phyloP scores from a whole-genome alignment of 2,888 invertebrate genomes.

The Clitarchus hookeri region DNA sequence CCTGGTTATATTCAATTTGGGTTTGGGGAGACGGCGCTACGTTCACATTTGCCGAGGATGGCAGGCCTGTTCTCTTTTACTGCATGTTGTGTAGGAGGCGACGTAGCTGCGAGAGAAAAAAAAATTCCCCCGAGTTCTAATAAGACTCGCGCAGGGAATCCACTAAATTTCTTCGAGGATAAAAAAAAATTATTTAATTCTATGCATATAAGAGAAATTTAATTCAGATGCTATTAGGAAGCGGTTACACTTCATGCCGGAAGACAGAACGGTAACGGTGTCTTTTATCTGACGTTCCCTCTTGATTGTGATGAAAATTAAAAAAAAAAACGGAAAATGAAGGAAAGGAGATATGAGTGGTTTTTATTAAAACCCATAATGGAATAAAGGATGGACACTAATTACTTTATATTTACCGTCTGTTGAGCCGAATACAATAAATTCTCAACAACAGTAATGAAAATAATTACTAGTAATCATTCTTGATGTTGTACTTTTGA shows the following conservation, averaged over 20 bases:
- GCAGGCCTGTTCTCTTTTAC: neutral
- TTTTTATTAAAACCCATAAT: too few relatives aligned
- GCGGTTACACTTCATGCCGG: neutral
- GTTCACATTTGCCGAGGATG: too few relatives aligned
- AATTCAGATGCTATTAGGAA: neutral
- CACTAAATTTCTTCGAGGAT: neutral
- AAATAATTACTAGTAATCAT: too few relatives aligned
- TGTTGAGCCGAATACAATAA: too few relatives aligned
- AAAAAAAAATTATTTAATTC: neutral
- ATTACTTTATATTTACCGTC: too few relatives aligned
- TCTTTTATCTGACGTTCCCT: neutral
- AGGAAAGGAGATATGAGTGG: too few relatives aligned
- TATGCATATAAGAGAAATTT: neutral
- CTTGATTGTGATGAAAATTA: too few relatives aligned
- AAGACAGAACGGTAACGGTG: neutral
- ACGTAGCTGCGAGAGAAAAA: neutral
- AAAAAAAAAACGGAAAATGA: too few relatives aligned
- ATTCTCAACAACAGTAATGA: too few relatives aligned
- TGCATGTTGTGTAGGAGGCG: neutral
- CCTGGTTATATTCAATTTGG: neutral
- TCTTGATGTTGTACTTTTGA: too few relatives aligned
- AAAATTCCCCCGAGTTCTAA: neutral
- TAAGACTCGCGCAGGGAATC: neutral
- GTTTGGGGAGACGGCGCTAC: too few relatives aligned
- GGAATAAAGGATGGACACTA: too few relatives aligned